Evolutionary conservation across 2,113 vertebrate genomes (phyloP).

Genomic region (Eretmochelys imbricata): DNA sequence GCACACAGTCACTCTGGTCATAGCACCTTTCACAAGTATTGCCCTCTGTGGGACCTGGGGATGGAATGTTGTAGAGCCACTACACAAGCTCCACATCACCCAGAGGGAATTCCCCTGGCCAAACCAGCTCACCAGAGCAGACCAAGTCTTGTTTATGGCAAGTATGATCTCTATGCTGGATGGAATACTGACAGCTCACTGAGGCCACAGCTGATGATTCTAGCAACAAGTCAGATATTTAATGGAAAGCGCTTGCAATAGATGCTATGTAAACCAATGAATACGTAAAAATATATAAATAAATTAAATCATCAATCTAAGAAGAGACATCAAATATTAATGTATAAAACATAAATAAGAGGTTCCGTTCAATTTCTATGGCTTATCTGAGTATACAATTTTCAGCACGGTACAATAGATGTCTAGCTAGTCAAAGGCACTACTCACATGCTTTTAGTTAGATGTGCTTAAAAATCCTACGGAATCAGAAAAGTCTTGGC

Average conservation of each 20-base stretch:
- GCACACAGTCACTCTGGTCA: background rate
- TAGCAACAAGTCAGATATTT: background rate
- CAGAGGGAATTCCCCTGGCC: background rate
- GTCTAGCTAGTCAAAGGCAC: background rate
- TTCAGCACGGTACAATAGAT: background rate
- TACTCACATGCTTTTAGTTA: background rate
- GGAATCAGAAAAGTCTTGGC: background rate
- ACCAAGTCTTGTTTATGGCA: background rate
- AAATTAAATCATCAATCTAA: background rate
- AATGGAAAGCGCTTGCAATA: background rate
- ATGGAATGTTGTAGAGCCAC: background rate
- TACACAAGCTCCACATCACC: background rate
- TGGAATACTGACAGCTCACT: background rate
- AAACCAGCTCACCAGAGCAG: background rate
- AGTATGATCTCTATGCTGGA: background rate
- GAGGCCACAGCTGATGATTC: rapidly evolving
- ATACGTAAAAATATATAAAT: background rate
- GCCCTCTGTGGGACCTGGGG: background rate
- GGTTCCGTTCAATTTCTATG: background rate
- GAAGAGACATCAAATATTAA: background rate
- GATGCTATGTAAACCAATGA: background rate
- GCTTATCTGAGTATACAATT: background rate
- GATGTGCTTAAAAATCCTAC: background rate
- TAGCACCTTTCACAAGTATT: background rate
- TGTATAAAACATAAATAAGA: background rate